These are phyloP conservation scores for Serrognathus titanus DNA, from an alignment of 2,888 invertebrate genomes.

Conservation along the genomic window DNA sequence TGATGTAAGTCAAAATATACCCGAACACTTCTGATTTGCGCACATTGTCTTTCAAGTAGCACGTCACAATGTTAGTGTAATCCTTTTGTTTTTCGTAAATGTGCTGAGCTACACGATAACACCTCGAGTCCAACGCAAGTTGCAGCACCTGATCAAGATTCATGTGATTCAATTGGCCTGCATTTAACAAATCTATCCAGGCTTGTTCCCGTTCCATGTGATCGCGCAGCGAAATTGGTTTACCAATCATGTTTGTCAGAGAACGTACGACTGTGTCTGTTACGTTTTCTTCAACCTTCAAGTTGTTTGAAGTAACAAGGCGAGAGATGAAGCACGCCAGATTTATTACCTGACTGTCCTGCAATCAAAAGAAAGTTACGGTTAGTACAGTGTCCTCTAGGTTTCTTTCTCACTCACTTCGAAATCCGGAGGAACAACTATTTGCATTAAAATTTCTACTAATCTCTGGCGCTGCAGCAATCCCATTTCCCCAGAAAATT, in stretches of 20 bases:
- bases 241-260: conserved; percentile 36
- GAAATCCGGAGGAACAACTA: conserved; percentile 67
- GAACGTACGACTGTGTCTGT: conserved; percentile 59
- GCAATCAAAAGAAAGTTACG: not conserved
- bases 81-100: conserved; percentile 59
- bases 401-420: conserved; percentile 51
- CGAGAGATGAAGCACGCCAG: conserved; percentile 45
- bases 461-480: conserved; percentile 69
- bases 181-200: conserved; percentile 64
- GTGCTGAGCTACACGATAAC: conserved; percentile 68
- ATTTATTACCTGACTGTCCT: conserved; percentile 54
- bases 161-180: conserved; percentile 58
- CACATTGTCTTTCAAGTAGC: conserved; percentile 63
- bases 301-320: conserved; percentile 41
- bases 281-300: conserved; percentile 45
- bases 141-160: conserved; percentile 57
- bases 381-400: not conserved
- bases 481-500: conserved; percentile 72
- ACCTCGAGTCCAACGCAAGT: conserved; percentile 63
- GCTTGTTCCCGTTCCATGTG: conserved; percentile 71
- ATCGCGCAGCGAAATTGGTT: conserved; percentile 46
- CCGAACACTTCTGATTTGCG: conserved; percentile 61
- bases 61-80: conserved; percentile 63
- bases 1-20: conserved; percentile 53
- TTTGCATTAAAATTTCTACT: conserved; percentile 72